A percentile compares a stretch with the other conserved stretches of the same genome.
Conservation (phyloP, 2,113 vertebrate genomes). For the Albula glossodonta region DNA sequence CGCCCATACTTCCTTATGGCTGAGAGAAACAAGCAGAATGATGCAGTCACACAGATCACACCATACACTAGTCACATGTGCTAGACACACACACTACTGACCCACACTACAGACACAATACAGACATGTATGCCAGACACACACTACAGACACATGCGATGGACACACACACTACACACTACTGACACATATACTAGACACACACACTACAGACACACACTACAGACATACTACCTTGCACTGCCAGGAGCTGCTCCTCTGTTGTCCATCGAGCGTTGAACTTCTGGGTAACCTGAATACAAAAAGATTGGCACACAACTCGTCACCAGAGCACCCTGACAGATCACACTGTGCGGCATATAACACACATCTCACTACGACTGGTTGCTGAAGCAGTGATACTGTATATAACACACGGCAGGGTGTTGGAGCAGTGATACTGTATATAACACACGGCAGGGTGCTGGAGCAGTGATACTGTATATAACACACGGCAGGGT, state of each 20-base stretch:
- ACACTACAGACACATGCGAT: no score
- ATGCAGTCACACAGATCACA: neutral
- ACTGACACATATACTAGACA: neutral
- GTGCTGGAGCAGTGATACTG: no score
- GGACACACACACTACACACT: no score
- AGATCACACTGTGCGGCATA: neutral
- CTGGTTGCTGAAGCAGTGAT: no score
- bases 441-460: no score
- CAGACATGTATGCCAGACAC: no score
- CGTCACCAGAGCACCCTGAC: neutral
- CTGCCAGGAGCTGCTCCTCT: constrained; percentile 97
- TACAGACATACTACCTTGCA: constrained; percentile 86
- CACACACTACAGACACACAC: no score
- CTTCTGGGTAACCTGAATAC: constrained; percentile 76
- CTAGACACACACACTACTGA: neutral
- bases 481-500: no score
- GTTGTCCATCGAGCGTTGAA: constrained; percentile 98
- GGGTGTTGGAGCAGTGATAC: no score
- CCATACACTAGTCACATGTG: neutral
- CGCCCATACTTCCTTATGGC: constrained; percentile 98
- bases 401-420: no score
- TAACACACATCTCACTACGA: no score
- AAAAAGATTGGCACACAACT: neutral
- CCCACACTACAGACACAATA: no score
- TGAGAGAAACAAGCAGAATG: constrained; percentile 59